Evolutionary conservation across 2,797 vertebrate species (phyloP).

Genomic region (Steatocranus sp.): DNA sequence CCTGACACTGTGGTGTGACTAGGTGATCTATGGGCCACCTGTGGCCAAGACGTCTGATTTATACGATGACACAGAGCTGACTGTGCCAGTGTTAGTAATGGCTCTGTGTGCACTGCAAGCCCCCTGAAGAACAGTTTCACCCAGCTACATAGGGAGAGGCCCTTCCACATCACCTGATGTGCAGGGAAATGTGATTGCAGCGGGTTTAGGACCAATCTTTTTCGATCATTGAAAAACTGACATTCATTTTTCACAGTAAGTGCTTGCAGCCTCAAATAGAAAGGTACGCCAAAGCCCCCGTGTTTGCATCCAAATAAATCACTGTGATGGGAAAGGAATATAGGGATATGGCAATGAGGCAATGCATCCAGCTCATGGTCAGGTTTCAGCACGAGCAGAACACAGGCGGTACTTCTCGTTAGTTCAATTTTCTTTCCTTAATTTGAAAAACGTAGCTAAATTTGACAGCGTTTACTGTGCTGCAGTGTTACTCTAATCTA

Average conservation of each 20-base stretch:
- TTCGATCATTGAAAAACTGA: slow-evolving; percentile 28
- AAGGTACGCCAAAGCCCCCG: neutral
- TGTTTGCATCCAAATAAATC: slow-evolving; percentile 29
- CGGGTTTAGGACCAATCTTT: slow-evolving; percentile 8
- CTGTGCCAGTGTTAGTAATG: slow-evolving; percentile 50
- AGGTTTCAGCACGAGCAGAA: neutral
- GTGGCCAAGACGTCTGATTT: slow-evolving; percentile 61
- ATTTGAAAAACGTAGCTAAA: neutral
- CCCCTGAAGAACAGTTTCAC: slow-evolving; percentile 26
- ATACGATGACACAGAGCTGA: slow-evolving; percentile 59
- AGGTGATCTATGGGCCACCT: slow-evolving; percentile 67
- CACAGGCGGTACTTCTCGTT: neutral
- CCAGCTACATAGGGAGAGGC: slow-evolving; percentile 3
- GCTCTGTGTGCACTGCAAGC: slow-evolving; percentile 24
- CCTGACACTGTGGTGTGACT: slow-evolving; percentile 54
- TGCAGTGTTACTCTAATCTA: neutral
- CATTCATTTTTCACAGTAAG: slow-evolving; percentile 28
- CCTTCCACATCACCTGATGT: slow-evolving; percentile 14
- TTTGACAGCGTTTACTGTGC: neutral
- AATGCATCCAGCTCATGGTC: neutral
- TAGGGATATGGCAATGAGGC: neutral
- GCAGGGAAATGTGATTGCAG: slow-evolving; percentile 25
- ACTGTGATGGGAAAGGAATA: neutral
- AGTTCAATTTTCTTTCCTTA: neutral
- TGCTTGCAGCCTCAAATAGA: neutral